Evolutionary conservation across 2,113 vertebrate species (phyloP).

Genomic region (Spea bombifrons): DNA sequence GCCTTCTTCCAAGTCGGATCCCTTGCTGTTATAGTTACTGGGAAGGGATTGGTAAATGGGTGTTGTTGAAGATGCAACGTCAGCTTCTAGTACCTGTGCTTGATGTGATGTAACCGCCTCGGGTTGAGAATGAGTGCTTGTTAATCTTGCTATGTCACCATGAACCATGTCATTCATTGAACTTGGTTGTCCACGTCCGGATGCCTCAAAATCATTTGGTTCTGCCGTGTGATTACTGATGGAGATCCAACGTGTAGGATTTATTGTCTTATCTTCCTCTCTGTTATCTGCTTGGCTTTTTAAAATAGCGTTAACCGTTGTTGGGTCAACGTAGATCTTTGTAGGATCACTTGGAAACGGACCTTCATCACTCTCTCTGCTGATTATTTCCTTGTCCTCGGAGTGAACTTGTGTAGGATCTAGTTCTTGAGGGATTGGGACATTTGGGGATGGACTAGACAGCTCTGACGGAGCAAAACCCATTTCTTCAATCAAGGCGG

Average conservation of each 20-base stretch:
- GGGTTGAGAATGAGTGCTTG: slow-evolving; percentile 11
- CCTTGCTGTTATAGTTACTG: background rate
- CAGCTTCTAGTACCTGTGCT: slow-evolving; percentile 47
- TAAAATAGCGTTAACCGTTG: background rate
- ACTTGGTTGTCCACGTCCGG: slow-evolving; percentile 25
- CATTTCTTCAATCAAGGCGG: slow-evolving; percentile 5
- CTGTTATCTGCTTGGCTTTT: background rate
- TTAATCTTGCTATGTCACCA: slow-evolving; percentile 28
- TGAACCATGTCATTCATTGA: slow-evolving; percentile 38
- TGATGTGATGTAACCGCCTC: background rate
- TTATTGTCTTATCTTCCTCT: background rate
- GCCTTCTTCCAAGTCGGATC: slow-evolving; percentile 37
- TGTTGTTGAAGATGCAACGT: background rate
- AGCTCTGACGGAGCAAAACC: slow-evolving; percentile 10
- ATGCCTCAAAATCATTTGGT: slow-evolving; percentile 29
- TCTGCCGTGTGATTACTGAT: background rate
- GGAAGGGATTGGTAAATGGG: background rate
- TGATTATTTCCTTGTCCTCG: background rate
- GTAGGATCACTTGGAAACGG: background rate
- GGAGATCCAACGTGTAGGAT: background rate
- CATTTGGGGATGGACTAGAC: background rate
- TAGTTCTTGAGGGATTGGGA: background rate
- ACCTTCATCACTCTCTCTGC: background rate
- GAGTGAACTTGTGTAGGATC: background rate
- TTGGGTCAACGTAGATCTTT: background rate